Percentiles rank a stretch among this genome's conserved stretches.
phyloP scores from a whole-genome alignment of 2,888 invertebrate species.

The Syrista parreyssii region DNA sequence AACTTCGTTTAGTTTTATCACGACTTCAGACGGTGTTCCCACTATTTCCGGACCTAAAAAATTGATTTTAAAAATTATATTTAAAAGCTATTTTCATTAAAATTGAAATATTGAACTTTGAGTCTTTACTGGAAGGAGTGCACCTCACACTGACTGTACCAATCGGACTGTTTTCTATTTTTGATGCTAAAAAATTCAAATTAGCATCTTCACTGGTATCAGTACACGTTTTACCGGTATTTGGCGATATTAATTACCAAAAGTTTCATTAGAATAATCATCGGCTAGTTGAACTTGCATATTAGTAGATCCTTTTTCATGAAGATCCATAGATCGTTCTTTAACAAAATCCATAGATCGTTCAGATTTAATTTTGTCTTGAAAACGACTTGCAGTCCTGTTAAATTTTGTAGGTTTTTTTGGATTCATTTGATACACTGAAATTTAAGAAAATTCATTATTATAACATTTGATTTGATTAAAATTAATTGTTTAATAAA shows the following conservation, averaged over 20 bases:
- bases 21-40: slow-evolving; percentile 24
- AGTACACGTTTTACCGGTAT: neutral
- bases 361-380: neutral
- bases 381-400: neutral
- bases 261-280: neutral
- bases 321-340: neutral
- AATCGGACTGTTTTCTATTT: neutral
- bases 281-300: neutral
- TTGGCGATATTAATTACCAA: neutral
- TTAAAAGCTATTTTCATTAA: neutral
- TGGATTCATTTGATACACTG: neutral
- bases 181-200: neutral
- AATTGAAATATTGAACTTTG: neutral
- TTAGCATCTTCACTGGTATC: neutral
- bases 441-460: neutral
- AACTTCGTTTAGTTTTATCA: slow-evolving; percentile 13
- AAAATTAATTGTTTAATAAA: too few species aligned
- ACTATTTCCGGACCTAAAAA: slow-evolving; percentile 20
- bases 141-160: slow-evolving; percentile 11
- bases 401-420: neutral
- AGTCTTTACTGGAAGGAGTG: slow-evolving; percentile 8
- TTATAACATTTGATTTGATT: too few species aligned
- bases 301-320: neutral
- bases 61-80: neutral
- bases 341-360: neutral